Evolutionary conservation across 2,888 invertebrate genomes (phyloP), one percentile per base, ranked within the genome.

Genomic region (Cosmia trapezina): DNA sequence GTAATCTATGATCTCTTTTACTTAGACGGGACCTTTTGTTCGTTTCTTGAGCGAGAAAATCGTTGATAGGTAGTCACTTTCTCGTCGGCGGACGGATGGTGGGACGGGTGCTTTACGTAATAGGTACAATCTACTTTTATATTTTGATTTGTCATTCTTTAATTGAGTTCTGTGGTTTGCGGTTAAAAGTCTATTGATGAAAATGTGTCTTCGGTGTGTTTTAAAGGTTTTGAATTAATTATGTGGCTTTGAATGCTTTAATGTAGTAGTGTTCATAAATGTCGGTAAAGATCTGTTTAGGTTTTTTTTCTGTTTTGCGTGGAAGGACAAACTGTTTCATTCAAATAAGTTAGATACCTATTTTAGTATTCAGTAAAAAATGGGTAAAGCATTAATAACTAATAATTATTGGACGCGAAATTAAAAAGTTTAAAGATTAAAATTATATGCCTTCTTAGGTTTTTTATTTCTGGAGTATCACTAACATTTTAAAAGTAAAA

Each of bases 151-250:
- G 53, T 72, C 72, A 67, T 67, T 70, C 63, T 83, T 64, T 78
- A 67, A 79, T 83, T 83, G 66, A 53, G 45, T 60, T 73, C 17
- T 78, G 80, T 12, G 78, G 80, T 73, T 64, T 66, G 83, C 9
- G 80, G 83, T 66, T 17, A 6, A 61, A 6, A 61, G 8, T 0
- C 17, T 14, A 60, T 65, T 73, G 37, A 73, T 60, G 17, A 5
- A 45, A 78, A 53, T 57, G 28, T 33, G 37, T 63, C 19, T 49
- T 37, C 37, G 37, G 37, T 37, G 37, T 37, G 37, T 37, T 60
- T 56, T 49, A 45, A n/a, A 14, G 14, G n/a, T 28, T 78, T 70
- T 51, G 0, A 41, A 73, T 74, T 80, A 57, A 77, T 65, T 53
- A 56, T 41, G 45, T 49, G 45, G 51, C 3, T 56, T 56, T 53